These are phyloP conservation scores for Scartelaos histophorus DNA, from an alignment of 2,113 vertebrate genomes.

Conservation along the genomic window DNA sequence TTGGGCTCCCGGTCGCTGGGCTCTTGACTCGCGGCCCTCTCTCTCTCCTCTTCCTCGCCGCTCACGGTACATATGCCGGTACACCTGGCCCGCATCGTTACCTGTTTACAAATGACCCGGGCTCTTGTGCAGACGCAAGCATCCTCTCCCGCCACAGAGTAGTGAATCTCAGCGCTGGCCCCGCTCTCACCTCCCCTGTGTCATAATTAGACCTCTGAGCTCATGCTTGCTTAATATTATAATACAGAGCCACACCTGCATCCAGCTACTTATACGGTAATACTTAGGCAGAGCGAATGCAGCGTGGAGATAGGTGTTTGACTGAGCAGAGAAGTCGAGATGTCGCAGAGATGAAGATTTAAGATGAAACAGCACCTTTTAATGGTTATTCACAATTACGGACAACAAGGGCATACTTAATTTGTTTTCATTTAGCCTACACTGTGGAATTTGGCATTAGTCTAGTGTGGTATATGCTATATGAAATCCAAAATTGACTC, in stretches of 20 bases:
- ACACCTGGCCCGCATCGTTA: conserved; percentile 92
- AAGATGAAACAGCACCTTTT: too few relatives aligned
- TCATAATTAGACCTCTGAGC: conserved; percentile 98
- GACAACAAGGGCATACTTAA: too few relatives aligned
- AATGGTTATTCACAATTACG: too few relatives aligned
- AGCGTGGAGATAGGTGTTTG: conserved; percentile 13
- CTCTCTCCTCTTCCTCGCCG: conserved; percentile 17
- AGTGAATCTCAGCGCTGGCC: conserved; percentile 57
- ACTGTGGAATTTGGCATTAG: too few relatives aligned
- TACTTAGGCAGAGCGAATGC: conserved; percentile 40
- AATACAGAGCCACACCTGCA: conserved; percentile 84
- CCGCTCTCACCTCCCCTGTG: conserved; percentile 84
- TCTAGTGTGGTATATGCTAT: too few relatives aligned
- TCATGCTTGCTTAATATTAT: conserved; percentile 90
- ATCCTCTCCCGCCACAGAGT: conserved; percentile 76
- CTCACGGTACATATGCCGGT: conserved; percentile 82
- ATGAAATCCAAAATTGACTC: too few relatives aligned
- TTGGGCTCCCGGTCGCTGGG: neutral
- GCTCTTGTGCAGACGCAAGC: conserved; percentile 98
- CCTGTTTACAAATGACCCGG: conserved; percentile 97
- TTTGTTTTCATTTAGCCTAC: too few relatives aligned
- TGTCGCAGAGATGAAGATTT: neutral
- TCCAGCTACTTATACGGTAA: conserved; percentile 80
- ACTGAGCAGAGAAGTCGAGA: conserved; percentile 20
- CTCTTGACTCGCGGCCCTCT: conserved; percentile 32